phyloP scores from a whole-genome alignment of 1,140 invertebrate species.

The Drosophila subpulchrella region DNA sequence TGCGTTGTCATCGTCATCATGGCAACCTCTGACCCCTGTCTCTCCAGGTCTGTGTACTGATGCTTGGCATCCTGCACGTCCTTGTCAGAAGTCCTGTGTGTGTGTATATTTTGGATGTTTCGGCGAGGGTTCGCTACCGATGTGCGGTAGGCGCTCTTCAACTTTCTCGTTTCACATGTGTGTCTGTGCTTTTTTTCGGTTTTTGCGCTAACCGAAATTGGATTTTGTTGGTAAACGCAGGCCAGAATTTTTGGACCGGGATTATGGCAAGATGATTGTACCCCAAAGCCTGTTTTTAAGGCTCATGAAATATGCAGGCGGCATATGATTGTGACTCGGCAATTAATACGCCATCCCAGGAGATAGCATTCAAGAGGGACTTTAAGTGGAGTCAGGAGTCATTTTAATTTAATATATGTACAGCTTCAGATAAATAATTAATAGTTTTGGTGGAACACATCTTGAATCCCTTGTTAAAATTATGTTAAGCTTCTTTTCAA shows the following conservation, averaged over 20 bases:
- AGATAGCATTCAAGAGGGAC: background rate
- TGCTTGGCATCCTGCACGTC: slow-evolving; percentile 42
- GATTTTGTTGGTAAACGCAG: slow-evolving; percentile 47
- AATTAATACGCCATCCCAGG: slow-evolving; percentile 25
- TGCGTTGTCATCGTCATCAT: slow-evolving; percentile 72
- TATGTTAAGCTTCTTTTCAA: too few relatives aligned
- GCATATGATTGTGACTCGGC: slow-evolving; percentile 14
- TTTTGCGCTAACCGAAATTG: slow-evolving; percentile 46
- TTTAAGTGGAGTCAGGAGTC: background rate
- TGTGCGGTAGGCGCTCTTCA: slow-evolving; percentile 41
- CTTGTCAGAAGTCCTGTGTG: slow-evolving; percentile 40
- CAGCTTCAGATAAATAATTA: background rate
- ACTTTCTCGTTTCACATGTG: slow-evolving; percentile 37
- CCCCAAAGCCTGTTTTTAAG: slow-evolving; percentile 44
- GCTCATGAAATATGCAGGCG: slow-evolving; percentile 51
- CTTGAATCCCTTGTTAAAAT: background rate
- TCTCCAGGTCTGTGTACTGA: slow-evolving; percentile 11
- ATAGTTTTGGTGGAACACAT: background rate
- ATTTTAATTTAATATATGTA: background rate
- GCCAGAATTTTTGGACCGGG: slow-evolving; percentile 28
- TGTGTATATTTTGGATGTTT: slow-evolving; percentile 11
- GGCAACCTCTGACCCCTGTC: slow-evolving; percentile 39
- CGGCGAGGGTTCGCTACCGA: slow-evolving; percentile 13
- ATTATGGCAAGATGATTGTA: slow-evolving; percentile 44
- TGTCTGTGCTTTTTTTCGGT: slow-evolving; percentile 39